Base-by-base conservation (phyloP, 30 jellyfish, hydroid and myxozoan species). In the Pseudorhiza aurosa region DNA sequence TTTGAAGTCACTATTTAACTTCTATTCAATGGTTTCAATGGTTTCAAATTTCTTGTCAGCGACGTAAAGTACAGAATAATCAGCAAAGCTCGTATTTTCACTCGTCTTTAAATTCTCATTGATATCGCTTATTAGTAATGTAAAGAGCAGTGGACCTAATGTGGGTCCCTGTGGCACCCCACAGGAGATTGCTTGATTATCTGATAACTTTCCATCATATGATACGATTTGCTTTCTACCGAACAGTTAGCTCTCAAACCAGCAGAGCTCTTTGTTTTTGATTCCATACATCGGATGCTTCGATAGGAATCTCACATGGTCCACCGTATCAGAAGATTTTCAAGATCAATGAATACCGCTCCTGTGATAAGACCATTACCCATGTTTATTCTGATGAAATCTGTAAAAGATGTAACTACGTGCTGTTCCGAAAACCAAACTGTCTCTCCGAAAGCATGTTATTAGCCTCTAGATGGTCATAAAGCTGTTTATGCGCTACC, bases 91-190 rank as follows among this genome's bases (percentile, higher is more conserved):
- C 65, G 64, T 58, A 26, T 26, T 74, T 51, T 74, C 77, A 58
- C 77, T 50, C 21, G 27, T 64, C 15, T 30, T 53, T 27, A 74
- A 31, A 50, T 53, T 51, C 28, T 27, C 45, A 32, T 74, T 65
- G 77, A 80, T 80, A 65, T 80, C 72, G 63, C 27, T 77, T 63
- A 77, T 77, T 9, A 22, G 75, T 22, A 77, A 28, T 33, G 75
- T 47, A 62, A 77, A 37, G 42, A 77, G 72, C 36, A 77, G 31
- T 32, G 83, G 72, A 32, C 90, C 82, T 26, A 77, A 62, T 11
- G 60, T 77, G 62, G 90, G 60, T 45, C 84, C 90, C 63, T 77
- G 90, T n/a, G 90, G 90, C 8, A 77, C 90, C 30, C 90, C 90
- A 62, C 90, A 77, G 71, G 74, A 72, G 24, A 72, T 46, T 44